Base-by-base conservation (phyloP, 2,797 vertebrate genomes). In the Syndactyla subalaris region DNA sequence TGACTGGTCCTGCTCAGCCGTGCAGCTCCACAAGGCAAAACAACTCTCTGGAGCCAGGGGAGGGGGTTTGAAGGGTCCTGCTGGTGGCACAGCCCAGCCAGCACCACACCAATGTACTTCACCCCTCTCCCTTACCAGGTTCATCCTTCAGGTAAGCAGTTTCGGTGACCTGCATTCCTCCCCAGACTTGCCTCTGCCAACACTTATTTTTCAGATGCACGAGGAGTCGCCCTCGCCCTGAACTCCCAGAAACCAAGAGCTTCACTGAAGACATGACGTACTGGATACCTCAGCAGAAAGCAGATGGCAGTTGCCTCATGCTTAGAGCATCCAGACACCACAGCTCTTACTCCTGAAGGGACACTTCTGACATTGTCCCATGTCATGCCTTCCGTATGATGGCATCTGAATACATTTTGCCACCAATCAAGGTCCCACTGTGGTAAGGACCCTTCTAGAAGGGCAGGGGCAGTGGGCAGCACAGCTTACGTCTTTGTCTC, bases 231-330 rank as follows among this genome's bases (percentile, higher is more conserved):
- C 54, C 19, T 18, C 52, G 39, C 41, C 38, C 63, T 10, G 16
- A 85, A 54, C 32, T 70, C 71, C n/a, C 72, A 41, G 41, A 82
- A 20, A 32, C 27, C 34, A 23, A 17, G 27, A 83, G 59, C 89
- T 71, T 43, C 61, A 30, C 38, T 12, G 26, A 51, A n/a, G 51
- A 16, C 12, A 7, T 3, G 52, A 48, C 0, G 0, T 7, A 9
- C 14, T 9, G 14, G 13, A 6, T 39, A 29, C 32, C 62, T 77
- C 75, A 77, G 58, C 27, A 84, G 85, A 85, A 72, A 62, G 51
- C 34, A 58, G 68, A 45, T 1, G 17, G 46, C 29, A 39, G 18
- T 14, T 19, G 4, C 43, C n/a, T 90, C 70, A 52, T 17, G 36
- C 51, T 71, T 68, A 23, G 27, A 88, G 39, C 36, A 72, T 39